These are phyloP conservation scores for Ptychodera flava DNA, from an alignment of 35 echinoderm and acorn worm species.

Conservation along the genomic window DNA sequence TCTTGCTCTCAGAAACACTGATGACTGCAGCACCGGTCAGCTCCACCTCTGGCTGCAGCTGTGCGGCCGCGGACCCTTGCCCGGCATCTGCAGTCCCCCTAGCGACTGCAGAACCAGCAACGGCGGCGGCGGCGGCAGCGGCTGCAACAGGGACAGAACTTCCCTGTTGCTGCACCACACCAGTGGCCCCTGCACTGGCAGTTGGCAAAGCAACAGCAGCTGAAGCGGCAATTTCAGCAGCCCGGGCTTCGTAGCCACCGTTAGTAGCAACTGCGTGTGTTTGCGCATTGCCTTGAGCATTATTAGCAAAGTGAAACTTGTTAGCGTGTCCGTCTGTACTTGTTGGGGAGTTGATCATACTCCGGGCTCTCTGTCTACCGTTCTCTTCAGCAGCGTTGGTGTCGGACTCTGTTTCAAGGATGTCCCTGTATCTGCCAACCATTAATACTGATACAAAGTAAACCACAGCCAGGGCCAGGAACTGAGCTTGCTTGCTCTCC, in stretches of 20 bases:
- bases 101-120: neutral
- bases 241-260: neutral
- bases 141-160: slow-evolving; percentile 34
- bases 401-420: slow-evolving; percentile 65
- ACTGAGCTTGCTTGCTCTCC: slow-evolving; percentile 99
- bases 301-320: neutral
- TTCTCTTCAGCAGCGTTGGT: slow-evolving; percentile 18
- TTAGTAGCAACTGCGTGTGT: neutral
- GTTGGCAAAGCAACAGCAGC: slow-evolving; percentile 10
- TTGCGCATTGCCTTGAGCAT: neutral
- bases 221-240: neutral
- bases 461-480: slow-evolving; percentile 89
- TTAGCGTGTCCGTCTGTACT: neutral
- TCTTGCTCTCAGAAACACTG: neutral
- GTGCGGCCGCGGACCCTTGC: slow-evolving; percentile 34
- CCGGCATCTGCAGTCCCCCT: slow-evolving; percentile 25
- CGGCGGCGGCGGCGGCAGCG: slow-evolving; percentile 7
- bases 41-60: slow-evolving; percentile 12
- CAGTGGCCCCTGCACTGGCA: slow-evolving; percentile 20
- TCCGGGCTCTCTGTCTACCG: neutral
- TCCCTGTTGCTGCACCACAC: slow-evolving; percentile 33
- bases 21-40: neutral
- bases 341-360: slow-evolving; percentile 24
- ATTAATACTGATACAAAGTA: slow-evolving; percentile 99
- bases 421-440: slow-evolving; percentile 93